Conservation (phyloP, 2,113 vertebrate genomes). For the Pantherophis guttatus region DNA sequence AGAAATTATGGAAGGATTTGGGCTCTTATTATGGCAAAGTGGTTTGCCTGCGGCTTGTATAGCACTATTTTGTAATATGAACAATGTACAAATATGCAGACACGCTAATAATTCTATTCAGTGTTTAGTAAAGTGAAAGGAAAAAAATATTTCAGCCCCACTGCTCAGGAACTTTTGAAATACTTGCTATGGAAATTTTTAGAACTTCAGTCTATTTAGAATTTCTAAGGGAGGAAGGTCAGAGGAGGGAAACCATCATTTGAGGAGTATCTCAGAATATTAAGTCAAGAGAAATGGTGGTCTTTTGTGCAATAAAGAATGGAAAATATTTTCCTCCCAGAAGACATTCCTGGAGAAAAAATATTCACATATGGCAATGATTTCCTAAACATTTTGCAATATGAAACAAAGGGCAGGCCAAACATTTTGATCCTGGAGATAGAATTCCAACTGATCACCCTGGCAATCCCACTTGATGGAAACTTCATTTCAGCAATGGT, state of each 20-base stretch:
- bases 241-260: neutral
- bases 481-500: neutral
- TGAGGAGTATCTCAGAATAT: constrained; percentile 12
- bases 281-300: constrained; percentile 11
- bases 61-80: neutral
- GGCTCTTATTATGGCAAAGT: neutral
- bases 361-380: constrained; percentile 25
- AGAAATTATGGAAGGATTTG: neutral
- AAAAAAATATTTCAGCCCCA: neutral
- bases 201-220: neutral
- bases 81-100: neutral
- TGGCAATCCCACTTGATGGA: neutral
- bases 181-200: constrained; percentile 20
- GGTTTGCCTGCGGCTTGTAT: neutral
- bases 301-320: constrained; percentile 9
- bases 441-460: neutral
- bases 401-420: constrained; percentile 8
- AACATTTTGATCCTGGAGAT: neutral
- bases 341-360: neutral
- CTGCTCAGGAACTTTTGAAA: neutral
- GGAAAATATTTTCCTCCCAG: neutral
- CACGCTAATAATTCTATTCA: neutral
- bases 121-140: neutral
- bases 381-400: constrained; percentile 21
- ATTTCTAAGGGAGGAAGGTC: neutral